Evolutionary conservation across 2,797 vertebrate species (phyloP).

Genomic region (Florisuga fusca): DNA sequence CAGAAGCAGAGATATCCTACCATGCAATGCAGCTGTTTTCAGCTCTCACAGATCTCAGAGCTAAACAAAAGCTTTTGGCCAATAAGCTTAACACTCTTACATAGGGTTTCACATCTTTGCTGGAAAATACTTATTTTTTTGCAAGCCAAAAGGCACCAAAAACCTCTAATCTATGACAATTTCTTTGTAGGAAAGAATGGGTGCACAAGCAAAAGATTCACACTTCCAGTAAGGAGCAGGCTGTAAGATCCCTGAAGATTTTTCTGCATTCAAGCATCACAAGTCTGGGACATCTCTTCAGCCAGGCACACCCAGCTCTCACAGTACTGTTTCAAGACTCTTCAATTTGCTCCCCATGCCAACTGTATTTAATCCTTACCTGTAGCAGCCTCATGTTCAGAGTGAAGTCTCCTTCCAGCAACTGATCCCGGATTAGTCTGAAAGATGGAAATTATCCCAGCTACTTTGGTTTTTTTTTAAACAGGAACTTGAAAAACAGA

Average conservation of each 20-base stretch:
- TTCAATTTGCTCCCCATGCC: neutral
- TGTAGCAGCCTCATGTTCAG: slow-evolving; percentile 96
- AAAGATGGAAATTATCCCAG: slow-evolving; percentile 5
- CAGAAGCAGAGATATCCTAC: neutral
- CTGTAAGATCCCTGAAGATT: neutral
- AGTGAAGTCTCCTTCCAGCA: slow-evolving; percentile 95
- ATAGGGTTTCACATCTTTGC: neutral
- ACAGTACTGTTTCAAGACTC: neutral
- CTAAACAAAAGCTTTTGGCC: neutral
- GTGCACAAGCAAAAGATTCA: neutral
- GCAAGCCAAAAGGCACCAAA: neutral
- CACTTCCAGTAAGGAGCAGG: neutral
- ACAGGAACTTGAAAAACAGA: neutral
- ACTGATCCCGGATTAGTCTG: slow-evolving; percentile 92
- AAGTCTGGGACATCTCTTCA: neutral
- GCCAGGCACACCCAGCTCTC: neutral
- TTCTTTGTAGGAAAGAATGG: neutral
- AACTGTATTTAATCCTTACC: slow-evolving; percentile 74
- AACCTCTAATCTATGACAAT: neutral
- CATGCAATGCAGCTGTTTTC: neutral
- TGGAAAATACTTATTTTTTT: neutral
- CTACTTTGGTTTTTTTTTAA: neutral
- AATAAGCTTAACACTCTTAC: neutral
- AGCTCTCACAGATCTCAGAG: neutral
- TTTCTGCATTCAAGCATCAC: neutral